Evolutionary conservation across 2,888 invertebrate species (phyloP).

Genomic region (Epsilonema sp.): DNA sequence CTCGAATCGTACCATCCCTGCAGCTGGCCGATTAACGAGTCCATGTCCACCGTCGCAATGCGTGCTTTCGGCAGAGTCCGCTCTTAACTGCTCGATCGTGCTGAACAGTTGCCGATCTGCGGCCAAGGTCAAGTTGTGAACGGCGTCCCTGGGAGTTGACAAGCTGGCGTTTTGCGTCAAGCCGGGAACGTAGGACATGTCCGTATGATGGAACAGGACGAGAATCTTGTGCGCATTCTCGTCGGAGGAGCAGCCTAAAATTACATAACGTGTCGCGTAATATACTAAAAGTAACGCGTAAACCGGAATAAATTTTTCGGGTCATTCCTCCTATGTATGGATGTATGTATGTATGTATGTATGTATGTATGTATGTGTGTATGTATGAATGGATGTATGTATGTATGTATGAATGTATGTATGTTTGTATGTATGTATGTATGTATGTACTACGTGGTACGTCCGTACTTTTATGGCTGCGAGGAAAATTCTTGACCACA

Average conservation of each 20-base stretch:
- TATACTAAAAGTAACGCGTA: no score
- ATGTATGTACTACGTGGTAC: no score
- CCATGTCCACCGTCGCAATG: not conserved
- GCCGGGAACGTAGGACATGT: not conserved
- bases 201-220: not conserved
- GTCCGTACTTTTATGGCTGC: constrained; percentile 13
- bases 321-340: no score
- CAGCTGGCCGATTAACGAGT: not conserved
- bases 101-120: not conserved
- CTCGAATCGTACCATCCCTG: not conserved
- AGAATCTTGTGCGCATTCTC: not conserved
- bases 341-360: no score
- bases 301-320: no score
- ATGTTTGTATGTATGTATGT: no score
- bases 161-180: no score
- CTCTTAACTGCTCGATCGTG: not conserved
- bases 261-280: no score
- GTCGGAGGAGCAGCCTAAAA: no score
- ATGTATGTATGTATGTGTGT: no score
- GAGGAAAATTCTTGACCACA: constrained; percentile 15
- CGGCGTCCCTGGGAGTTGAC: not conserved
- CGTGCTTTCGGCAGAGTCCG: not conserved
- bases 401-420: no score
- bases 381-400: no score
- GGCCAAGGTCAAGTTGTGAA: not conserved